Conservation (phyloP, 30 jellyfish, hydroid and myxozoan species). For the Catostylus mosaicus region DNA sequence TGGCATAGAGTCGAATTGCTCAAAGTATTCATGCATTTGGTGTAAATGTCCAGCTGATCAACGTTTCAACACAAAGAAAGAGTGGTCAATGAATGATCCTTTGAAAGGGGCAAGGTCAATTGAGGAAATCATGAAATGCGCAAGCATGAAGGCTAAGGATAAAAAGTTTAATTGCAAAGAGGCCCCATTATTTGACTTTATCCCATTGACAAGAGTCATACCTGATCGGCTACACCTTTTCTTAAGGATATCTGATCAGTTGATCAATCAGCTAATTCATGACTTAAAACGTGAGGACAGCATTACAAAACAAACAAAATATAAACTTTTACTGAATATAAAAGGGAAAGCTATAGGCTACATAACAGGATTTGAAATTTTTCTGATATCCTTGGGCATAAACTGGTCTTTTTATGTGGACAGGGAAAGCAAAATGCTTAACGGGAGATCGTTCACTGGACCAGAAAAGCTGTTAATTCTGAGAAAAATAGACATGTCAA, state of each 20-base stretch:
- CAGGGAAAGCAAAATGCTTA: not conserved
- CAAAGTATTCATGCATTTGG: conserved; percentile 27
- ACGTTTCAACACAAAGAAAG: not conserved
- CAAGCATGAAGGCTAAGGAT: not conserved
- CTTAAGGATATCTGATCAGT: not conserved
- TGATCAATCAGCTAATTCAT: not conserved
- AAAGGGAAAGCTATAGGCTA: not conserved
- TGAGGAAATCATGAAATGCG: conserved; percentile 5
- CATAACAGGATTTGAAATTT: not conserved
- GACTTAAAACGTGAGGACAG: not conserved
- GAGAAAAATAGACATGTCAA: not conserved
- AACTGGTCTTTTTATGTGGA: conserved; percentile 1
- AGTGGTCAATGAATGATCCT: not conserved
- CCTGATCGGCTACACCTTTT: conserved; percentile 3
- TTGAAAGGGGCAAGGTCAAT: conserved; percentile 24
- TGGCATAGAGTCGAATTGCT: conserved; percentile 21
- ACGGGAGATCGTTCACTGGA: conserved; percentile 9
- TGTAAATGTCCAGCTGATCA: conserved; percentile 33
- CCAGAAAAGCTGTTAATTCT: conserved; percentile 10
- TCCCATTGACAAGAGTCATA: conserved; percentile 18
- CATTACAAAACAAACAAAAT: not conserved
- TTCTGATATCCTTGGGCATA: not conserved
- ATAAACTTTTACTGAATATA: no score
- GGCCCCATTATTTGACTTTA: not conserved
- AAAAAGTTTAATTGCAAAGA: conserved; percentile 2